Conservation (phyloP, 2,113 vertebrate species). For the Lycaon pictus region DNA sequence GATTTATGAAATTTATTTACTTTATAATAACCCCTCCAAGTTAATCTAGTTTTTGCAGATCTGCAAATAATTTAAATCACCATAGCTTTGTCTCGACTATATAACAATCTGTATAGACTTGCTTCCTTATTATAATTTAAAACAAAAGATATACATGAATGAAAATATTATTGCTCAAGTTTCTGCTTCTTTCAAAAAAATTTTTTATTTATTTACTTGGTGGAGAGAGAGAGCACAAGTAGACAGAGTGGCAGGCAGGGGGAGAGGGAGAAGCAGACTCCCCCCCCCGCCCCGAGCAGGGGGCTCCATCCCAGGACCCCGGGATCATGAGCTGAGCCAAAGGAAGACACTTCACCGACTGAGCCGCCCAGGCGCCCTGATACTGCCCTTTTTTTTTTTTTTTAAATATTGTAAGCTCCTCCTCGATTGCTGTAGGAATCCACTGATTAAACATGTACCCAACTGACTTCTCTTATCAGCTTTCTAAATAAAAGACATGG, state of each 20-base stretch:
- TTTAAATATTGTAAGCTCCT: neutral
- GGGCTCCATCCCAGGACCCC: no score
- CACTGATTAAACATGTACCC: rapidly evolving
- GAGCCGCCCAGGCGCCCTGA: no score
- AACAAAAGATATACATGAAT: neutral
- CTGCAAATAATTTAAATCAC: neutral
- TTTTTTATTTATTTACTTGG: no score
- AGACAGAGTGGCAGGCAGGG: no score
- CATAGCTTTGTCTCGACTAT: neutral
- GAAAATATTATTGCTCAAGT: neutral
- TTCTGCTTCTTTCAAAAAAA: no score
- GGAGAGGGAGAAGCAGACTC: no score
- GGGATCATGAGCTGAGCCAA: no score
- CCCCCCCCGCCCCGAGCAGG: no score
- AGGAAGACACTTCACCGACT: no score
- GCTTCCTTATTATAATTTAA: neutral
- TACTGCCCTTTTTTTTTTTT: no score
- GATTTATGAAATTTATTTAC: neutral
- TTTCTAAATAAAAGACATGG: neutral
- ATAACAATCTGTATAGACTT: neutral
- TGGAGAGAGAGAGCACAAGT: no score
- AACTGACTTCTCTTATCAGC: neutral
- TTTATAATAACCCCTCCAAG: neutral
- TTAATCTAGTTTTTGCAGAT: neutral
- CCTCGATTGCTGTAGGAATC: neutral